A percentile compares a stretch with the other conserved stretches of the same genome.
Evolutionary conservation across 2,888 invertebrate species (phyloP).

Genomic region (Nyleta sp.): DNA sequence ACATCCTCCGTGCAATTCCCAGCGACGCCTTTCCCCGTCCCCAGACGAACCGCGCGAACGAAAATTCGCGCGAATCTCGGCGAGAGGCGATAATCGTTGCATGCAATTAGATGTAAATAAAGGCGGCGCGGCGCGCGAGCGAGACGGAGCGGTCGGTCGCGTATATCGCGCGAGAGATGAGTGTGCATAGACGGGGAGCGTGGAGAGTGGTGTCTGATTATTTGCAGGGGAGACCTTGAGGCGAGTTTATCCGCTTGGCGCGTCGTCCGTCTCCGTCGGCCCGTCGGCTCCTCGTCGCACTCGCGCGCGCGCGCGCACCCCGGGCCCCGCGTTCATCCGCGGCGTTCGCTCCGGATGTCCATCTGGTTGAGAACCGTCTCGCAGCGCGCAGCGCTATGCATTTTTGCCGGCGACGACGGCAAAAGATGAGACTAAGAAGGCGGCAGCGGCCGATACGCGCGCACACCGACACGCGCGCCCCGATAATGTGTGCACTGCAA

Average conservation of each 20-base stretch:
- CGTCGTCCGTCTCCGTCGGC: slow-evolving; percentile 52
- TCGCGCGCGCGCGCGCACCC: too few relatives aligned
- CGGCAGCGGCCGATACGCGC: slow-evolving; percentile 66
- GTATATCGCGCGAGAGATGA: too few relatives aligned
- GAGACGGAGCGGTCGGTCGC: too few relatives aligned
- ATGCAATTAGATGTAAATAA: too few relatives aligned
- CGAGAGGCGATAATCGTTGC: too few relatives aligned
- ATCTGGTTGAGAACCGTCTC: slow-evolving; percentile 79
- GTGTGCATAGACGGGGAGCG: slow-evolving; percentile 48
- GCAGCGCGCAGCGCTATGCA: slow-evolving; percentile 75
- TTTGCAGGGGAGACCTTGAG: slow-evolving; percentile 71
- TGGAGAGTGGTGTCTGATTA: slow-evolving; percentile 63
- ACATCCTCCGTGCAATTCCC: too few relatives aligned
- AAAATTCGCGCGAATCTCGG: too few relatives aligned
- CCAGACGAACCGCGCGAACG: too few relatives aligned
- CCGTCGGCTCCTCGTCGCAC: too few relatives aligned
- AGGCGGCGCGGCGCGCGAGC: too few relatives aligned
- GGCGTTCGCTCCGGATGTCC: slow-evolving; percentile 58
- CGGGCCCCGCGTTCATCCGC: slow-evolving; percentile 45
- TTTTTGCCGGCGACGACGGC: slow-evolving; percentile 77
- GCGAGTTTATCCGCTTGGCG: slow-evolving; percentile 70
- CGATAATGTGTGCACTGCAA: slow-evolving; percentile 78
- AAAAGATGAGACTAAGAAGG: slow-evolving; percentile 55
- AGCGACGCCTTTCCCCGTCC: too few relatives aligned
- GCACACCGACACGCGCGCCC: slow-evolving; percentile 55